Base-by-base conservation (phyloP, 2,797 vertebrate species). In the Bradypodion ventrale region DNA sequence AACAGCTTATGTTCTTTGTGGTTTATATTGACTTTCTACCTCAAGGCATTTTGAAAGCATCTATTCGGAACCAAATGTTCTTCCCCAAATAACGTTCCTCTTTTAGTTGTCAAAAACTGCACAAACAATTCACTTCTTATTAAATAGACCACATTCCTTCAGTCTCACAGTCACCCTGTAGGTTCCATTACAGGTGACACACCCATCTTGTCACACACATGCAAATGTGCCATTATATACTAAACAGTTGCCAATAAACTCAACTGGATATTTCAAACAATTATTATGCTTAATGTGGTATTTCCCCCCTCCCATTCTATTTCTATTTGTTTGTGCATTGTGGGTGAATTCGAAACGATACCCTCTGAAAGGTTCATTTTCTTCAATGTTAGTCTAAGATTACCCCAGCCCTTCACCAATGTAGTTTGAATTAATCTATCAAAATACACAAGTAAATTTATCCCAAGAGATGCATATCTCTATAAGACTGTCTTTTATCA, bases 341-440 rank as follows among this genome's bases (percentile, higher is more conserved):
- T 63, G 78, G 40, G 83, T 84, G 42, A 0, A 13, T 16, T 75
- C 59, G 23, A 0, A 0, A 85, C 77, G 32, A 25, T 2, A 37
- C 27, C 25, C 52, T 83, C 19, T 7, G 68, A 3, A 46, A 77
- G 80, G 44, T 44, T 32, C 0, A 0, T 29, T 46, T 23, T 60
- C 70, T n/a, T 12, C 10, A 78, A 9, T 15, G 6, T 2, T 78
- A 66, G 44, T 65, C 76, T 4, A 23, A 12, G 63, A 29, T 74
- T 87, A 49, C 5, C 35, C 80, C 15, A 0, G 13, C 78, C 6
- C 60, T 42, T 68, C 6, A 44, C 49, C 42, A 59, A 12, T 0
- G 9, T 72, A 76, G 72, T 37, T 40, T 37, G 42, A 78, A 68
- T 85, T 89, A 12, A 83, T 0, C 70, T 52, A 74, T 27, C 42